Evolutionary conservation across 2,113 vertebrate genomes (phyloP).

Genomic region (Phrynosoma blainvillii): DNA sequence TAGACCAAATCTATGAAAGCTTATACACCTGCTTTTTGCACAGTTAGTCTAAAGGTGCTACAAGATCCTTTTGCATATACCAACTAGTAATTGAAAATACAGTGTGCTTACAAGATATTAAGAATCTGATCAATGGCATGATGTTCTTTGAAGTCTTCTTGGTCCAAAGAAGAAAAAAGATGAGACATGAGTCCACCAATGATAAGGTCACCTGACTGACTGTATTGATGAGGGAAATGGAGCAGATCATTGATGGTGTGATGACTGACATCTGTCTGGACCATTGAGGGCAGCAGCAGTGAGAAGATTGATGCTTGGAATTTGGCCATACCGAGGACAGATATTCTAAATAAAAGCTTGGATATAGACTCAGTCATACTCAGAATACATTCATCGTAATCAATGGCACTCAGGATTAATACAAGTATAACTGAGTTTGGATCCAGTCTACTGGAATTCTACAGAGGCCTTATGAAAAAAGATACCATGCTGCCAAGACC

Average conservation of each 20-base stretch:
- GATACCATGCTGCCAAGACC: not conserved
- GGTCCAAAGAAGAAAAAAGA: not conserved
- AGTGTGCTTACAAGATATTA: not conserved
- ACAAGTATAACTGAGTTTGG: too few species aligned
- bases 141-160: not conserved
- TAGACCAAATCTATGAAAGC: too few species aligned
- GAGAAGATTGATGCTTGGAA: not conserved
- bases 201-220: constrained; percentile 4
- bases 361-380: not conserved
- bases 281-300: not conserved
- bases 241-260: not conserved
- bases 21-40: too few species aligned
- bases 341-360: not conserved
- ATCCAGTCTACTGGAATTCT: not conserved
- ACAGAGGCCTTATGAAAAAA: not conserved
- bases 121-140: not conserved
- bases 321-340: not conserved
- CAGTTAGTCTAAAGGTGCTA: too few species aligned
- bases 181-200: constrained; percentile 6
- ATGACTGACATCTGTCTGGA: not conserved
- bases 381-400: too few species aligned
- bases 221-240: not conserved
- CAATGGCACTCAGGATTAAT: too few species aligned
- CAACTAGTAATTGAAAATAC: too few species aligned
- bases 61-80: too few species aligned